Base-by-base conservation (phyloP, 2,888 invertebrate genomes). In the Cybosia mesomella region DNA sequence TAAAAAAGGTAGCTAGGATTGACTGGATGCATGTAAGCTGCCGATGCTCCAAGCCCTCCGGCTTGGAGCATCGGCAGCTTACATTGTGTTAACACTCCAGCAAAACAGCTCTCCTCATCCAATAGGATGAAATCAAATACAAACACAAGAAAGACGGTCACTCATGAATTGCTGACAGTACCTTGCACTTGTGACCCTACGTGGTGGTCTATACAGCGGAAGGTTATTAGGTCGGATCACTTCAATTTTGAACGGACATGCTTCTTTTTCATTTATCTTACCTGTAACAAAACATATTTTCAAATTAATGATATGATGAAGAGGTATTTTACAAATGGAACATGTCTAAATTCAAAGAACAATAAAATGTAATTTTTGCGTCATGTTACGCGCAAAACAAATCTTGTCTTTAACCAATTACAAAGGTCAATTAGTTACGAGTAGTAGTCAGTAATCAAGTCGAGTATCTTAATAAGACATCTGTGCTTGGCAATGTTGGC, bases 401-500 rank as follows among this genome's bases (percentile, higher is more conserved):
- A 64, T 54, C 55, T 28, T 34, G 24, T 18, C 49, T 9, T 43
- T 24, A 55, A 13, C 21, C 58, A 73, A 75, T 68, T 75, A 71
- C 61, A 24, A 60, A 65, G 28, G 36, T 49, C 71, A 70, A 77
- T 69, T 70, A 70, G 13, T 24, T 4, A n/a, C n/a, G 34, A 49
- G 49, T 8, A 60, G 58, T 34, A 34, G 54, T 18, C 58, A 22
- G 18, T 68, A 59, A 68, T 60, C 64, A 68, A 64, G 55, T 9
- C 55, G 15, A 54, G 22, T 64, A 64, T 66, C 66, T 58, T 39
- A 55, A 28, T 59, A 54, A 36, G n/a, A 60, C 67, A 58, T 63
- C 63, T 58, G 54, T n/a, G 21, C 64, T 58, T 18, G n/a, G 9
- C 13, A 55, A 34, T 62, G 34, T 32, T 63, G 58, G 1, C 63